These are phyloP conservation scores for Resseliella maxima DNA, from an alignment of 2,888 invertebrate genomes.

Conservation along the genomic window DNA sequence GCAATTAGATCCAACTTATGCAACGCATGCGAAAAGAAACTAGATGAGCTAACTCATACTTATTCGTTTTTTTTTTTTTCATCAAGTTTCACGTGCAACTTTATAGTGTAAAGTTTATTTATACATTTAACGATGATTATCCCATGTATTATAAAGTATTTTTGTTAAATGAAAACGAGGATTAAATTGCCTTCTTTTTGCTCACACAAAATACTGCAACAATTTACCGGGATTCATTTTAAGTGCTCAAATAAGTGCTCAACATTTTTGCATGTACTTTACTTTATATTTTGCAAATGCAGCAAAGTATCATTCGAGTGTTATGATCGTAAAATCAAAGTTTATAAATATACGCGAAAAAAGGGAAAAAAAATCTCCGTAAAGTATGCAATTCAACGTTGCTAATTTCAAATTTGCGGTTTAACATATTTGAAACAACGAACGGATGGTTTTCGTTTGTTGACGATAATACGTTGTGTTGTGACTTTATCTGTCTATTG, in stretches of 20 bases:
- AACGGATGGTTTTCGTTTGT: neutral
- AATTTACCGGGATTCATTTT: no score
- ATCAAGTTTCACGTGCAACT: neutral
- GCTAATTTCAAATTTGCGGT: neutral
- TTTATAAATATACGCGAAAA: neutral
- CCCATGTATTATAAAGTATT: neutral
- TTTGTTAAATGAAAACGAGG: constrained; percentile 41
- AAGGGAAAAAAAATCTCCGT: neutral
- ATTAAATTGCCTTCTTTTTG: neutral
- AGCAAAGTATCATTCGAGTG: neutral
- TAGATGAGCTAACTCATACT: neutral
- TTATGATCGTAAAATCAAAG: constrained; percentile 30
- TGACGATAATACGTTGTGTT: neutral
- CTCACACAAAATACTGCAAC: no score
- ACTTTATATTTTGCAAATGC: no score
- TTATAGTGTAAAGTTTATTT: neutral
- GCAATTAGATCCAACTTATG: constrained; percentile 6
- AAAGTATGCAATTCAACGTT: neutral
- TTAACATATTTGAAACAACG: neutral
- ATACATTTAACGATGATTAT: neutral
- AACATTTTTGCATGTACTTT: no score
- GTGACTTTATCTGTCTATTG: neutral
- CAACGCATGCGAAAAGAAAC: neutral
- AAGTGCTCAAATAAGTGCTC: no score
- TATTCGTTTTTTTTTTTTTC: neutral